These are phyloP conservation scores for Seriola aureovittata DNA, from an alignment of 2,113 vertebrate species.

Conservation along the genomic window DNA sequence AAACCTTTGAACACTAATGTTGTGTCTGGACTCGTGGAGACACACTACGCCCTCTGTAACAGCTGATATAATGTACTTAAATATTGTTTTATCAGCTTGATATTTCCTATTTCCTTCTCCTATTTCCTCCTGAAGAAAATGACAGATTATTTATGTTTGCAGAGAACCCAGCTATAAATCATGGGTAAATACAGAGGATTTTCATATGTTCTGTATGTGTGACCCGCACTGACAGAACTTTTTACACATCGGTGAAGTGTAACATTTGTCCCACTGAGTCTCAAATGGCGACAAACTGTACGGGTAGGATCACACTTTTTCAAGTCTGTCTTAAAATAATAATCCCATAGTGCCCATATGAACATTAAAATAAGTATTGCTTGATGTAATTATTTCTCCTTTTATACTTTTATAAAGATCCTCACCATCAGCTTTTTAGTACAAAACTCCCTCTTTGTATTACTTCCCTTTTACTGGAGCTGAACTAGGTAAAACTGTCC, in stretches of 20 bases:
- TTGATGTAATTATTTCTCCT: background rate
- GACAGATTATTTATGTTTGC: too few relatives aligned
- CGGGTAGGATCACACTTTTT: too few relatives aligned
- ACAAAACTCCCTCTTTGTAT: background rate
- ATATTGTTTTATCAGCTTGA: background rate
- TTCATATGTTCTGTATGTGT: background rate
- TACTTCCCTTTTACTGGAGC: background rate
- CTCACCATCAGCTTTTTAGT: background rate
- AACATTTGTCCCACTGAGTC: background rate
- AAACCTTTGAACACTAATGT: background rate
- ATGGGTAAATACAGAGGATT: background rate
- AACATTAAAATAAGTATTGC: background rate
- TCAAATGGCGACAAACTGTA: background rate
- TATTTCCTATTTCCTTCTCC: too few relatives aligned
- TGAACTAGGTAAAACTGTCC: background rate
- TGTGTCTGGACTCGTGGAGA: background rate
- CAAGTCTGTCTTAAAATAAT: background rate
- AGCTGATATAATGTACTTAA: background rate
- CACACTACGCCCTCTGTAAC: background rate
- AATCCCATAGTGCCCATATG: background rate
- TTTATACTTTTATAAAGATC: background rate
- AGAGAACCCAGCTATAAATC: background rate
- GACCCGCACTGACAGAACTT: background rate
- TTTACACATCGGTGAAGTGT: too few relatives aligned
- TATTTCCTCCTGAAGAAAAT: too few relatives aligned